Conservation (phyloP, 2,888 invertebrate genomes). For the Pantelozetes paolii region DNA sequence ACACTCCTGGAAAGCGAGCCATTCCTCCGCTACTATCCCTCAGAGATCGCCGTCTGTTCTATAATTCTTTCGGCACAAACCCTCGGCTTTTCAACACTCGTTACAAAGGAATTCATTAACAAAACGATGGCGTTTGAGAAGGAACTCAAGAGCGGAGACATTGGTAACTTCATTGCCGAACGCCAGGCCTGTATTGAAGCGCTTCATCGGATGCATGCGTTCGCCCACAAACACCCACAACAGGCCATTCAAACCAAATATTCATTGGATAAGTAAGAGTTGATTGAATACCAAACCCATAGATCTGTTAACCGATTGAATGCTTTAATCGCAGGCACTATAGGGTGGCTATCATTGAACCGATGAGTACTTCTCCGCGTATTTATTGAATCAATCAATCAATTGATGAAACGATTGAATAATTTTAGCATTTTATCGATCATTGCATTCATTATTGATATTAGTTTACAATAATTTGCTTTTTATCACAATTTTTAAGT, state of each 20-base stretch:
- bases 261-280: conserved; percentile 35
- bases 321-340: too few relatives aligned
- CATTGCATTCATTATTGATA: conserved; percentile 9
- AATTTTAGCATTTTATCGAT: background rate
- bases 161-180: background rate
- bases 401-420: background rate
- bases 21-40: conserved; percentile 42
- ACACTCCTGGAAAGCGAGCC: conserved; percentile 39
- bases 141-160: conserved; percentile 14
- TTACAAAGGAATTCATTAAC: conserved; percentile 17
- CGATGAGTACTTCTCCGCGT: background rate
- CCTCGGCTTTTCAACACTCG: conserved; percentile 10
- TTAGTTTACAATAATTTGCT: background rate
- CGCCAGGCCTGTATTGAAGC: conserved; percentile 38
- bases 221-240: conserved; percentile 38
- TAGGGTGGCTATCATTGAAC: background rate
- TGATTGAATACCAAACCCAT: too few relatives aligned
- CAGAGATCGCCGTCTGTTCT: conserved; percentile 42
- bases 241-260: conserved; percentile 43
- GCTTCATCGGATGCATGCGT: conserved; percentile 33
- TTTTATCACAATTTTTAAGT: background rate
- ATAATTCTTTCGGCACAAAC: conserved; percentile 39
- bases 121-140: conserved; percentile 22
- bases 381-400: background rate
- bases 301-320: too few relatives aligned